phyloP scores from a whole-genome alignment of 2,888 invertebrate genomes.

The Chloroclystis v-ata region DNA sequence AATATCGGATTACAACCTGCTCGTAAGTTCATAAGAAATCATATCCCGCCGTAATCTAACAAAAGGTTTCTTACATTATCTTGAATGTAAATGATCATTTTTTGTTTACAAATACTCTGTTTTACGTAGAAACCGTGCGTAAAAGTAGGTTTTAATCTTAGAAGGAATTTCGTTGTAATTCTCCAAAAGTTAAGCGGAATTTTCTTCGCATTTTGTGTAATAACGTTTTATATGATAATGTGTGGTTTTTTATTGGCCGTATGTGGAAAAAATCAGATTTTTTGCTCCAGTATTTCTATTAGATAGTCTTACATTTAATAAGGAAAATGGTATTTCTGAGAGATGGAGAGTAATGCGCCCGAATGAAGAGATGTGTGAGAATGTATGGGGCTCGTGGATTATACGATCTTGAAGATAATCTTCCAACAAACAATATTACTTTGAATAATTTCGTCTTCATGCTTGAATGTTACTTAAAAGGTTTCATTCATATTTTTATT shows the following conservation, averaged over 20 bases:
- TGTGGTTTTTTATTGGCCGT: slow-evolving; percentile 41
- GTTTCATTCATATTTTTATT: too few relatives aligned
- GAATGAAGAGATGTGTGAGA: slow-evolving; percentile 13
- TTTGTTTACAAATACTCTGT: too few relatives aligned
- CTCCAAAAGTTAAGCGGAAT: slow-evolving; percentile 46
- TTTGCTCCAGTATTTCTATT: slow-evolving; percentile 29
- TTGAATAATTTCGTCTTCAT: too few relatives aligned
- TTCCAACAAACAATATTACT: not conserved
- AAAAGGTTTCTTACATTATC: too few relatives aligned
- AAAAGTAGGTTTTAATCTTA: not conserved
- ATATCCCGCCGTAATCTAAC: too few relatives aligned
- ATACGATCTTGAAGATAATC: not conserved
- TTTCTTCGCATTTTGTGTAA: slow-evolving; percentile 42
- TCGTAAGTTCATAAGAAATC: too few relatives aligned
- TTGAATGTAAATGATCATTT: too few relatives aligned
- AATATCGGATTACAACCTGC: too few relatives aligned
- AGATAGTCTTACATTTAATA: slow-evolving; percentile 30
- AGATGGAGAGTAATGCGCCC: slow-evolving; percentile 13
- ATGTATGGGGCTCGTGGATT: not conserved
- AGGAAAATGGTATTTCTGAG: slow-evolving; percentile 22
- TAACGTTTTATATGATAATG: slow-evolving; percentile 41
- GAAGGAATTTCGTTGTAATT: slow-evolving; percentile 28
- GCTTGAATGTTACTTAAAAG: too few relatives aligned
- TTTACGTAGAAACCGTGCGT: not conserved
- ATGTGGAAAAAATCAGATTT: slow-evolving; percentile 36